Conservation (phyloP, 2,888 invertebrate species). For the Drosophila conformis region DNA sequence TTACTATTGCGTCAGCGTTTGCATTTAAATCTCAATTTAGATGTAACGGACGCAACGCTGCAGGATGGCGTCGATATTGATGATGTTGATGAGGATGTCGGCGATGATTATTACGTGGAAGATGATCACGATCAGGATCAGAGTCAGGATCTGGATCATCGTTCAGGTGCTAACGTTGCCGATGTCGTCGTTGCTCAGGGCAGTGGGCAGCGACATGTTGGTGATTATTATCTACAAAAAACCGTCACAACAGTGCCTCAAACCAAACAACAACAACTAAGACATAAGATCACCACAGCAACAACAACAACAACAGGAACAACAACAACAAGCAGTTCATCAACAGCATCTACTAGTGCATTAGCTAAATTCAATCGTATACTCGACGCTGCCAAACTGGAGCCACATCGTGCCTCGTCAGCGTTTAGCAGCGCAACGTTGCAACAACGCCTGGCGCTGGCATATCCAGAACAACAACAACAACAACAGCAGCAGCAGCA, state of each 20-base stretch:
- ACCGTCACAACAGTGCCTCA: conserved; percentile 85
- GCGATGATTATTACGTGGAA: conserved; percentile 57
- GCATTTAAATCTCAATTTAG: conserved; percentile 82
- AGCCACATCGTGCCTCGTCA: conserved; percentile 59
- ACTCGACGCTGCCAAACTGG: conserved; percentile 83
- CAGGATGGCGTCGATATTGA: conserved; percentile 79
- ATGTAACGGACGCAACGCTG: conserved; percentile 69
- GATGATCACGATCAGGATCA: conserved; percentile 50
- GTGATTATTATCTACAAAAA: conserved; percentile 82
- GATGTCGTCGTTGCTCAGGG: conserved; percentile 63
- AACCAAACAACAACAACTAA: conserved; percentile 76
- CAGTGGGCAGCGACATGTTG: conserved; percentile 68
- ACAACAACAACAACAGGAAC: conserved; percentile 57
- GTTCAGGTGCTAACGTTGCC: conserved; percentile 21
- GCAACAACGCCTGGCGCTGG: conserved; percentile 73
- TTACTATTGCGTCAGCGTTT: conserved; percentile 81
- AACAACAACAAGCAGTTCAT: conserved; percentile 66
- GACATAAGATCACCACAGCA: conserved; percentile 78
- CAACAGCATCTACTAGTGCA: conserved; percentile 82
- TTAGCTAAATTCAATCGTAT: conserved; percentile 85
- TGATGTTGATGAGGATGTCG: conserved; percentile 74
- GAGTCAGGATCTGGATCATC: conserved; percentile 40
- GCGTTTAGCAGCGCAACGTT: conserved; percentile 71
- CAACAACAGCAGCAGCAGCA: conserved; percentile 53
- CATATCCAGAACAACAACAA: conserved; percentile 75